Base-by-base conservation (phyloP, 2,888 invertebrate species). In the Euplexia lucipara region DNA sequence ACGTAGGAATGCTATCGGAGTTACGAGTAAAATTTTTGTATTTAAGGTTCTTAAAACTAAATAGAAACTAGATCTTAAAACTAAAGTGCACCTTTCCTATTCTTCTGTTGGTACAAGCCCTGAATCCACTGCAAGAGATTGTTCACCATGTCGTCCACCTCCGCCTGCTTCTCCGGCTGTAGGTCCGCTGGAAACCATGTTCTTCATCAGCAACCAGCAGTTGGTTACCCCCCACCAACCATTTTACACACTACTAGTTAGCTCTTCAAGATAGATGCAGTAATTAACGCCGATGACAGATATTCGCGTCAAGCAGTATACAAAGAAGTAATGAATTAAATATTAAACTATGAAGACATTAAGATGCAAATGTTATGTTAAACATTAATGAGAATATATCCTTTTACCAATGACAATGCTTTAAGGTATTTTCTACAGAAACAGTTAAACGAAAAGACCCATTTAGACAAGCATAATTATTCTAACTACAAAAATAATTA, bases 101-200 rank as follows among this genome's bases (percentile, higher is more conserved):
- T 94, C 81, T 89, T 92, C 85, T 97, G 96, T 75, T 96, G 95
- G 86, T 97, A 97, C 67, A 97, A 96, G 77, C 96, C 97, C 88
- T 97, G 97, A 73, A 97, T 96, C 97, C 97, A 97, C 78, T 97
- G 96, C 65, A 97, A 96, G 78, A 97, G 96, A 86, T 97, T 97
- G 88, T 96, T 96, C 61, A 97, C 97, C 96, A 97, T 97, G 87
- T 97, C 96, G 85, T 97, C 97, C 56, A 96, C 96, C 75, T 96
- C 96, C 30, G 94, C 93, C 81, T 95, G 96, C 86, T 95, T 92
- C 57, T 90, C 90, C 48, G 92, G 89, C 63, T 92, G 89, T 52
- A 88, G 83, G 10, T 94, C 92, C 57, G 92, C 95, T 95, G 94
- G 81, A 95, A 95, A 91, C 76, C 85, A 91, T 61, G 82, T 83